Evolutionary conservation across 2,888 invertebrate genomes (phyloP).

Genomic region (Caenorhabditis wallacei): DNA sequence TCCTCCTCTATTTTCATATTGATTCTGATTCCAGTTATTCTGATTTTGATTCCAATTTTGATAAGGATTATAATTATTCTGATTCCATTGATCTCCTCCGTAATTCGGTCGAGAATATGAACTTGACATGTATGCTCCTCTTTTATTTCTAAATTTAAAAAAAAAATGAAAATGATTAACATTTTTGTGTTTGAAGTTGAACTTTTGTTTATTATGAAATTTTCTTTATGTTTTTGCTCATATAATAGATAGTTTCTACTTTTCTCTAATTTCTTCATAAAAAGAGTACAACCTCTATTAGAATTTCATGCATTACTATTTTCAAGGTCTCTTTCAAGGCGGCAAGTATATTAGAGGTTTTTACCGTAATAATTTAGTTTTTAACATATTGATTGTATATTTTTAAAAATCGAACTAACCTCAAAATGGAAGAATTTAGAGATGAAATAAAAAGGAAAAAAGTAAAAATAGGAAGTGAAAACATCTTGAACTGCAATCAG

Average conservation of each 20-base stretch:
- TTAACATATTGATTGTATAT: no score
- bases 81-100: conserved; percentile 34
- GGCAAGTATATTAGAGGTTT: no score
- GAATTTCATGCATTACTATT: background rate
- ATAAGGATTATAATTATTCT: conserved; percentile 55
- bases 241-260: no score
- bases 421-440: conserved; percentile 14
- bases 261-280: no score
- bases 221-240: no score
- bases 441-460: conserved; percentile 12
- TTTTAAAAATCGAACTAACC: conserved; percentile 20
- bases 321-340: no score
- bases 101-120: conserved; percentile 49
- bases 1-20: conserved; percentile 22
- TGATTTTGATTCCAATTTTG: conserved; percentile 50
- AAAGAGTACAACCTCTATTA: no score
- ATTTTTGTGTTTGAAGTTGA: background rate
- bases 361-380: no score
- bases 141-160: conserved; percentile 15
- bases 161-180: background rate
- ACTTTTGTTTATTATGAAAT: no score
- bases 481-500: conserved; percentile 39
- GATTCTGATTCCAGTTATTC: conserved; percentile 34
- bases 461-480: conserved; percentile 19
- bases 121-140: conserved; percentile 57